Evolutionary conservation across 2,888 invertebrate species (phyloP), one percentile per base, ranked within the genome.

Genomic region (Lithosia quadra): DNA sequence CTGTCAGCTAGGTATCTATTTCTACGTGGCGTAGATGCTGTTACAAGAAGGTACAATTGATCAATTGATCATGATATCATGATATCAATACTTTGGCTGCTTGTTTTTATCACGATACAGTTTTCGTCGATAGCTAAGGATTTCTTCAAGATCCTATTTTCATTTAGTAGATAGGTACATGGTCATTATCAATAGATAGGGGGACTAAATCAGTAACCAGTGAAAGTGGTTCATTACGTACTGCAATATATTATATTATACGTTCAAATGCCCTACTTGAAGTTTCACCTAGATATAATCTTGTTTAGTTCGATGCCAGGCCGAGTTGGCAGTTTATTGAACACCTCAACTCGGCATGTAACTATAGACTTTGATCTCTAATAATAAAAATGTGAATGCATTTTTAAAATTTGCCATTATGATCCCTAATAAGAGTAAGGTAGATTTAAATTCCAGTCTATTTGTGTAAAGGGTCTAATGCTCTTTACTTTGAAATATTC

Each of bases 271-370:
- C 86, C 87, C 87, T 88, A 84, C 80, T 84, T 84, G 82, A 85
- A 89, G 89, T 93, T 92, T 92, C 91, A 89, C 91, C 82, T 78
- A 83, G 90, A 90, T 88, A 82, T 63, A 84, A 91, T 91, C 90
- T 86, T 80, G 86, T 87, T 86, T 76, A 82, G 85, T 86, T 86
- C 79, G 82, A 70, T 64, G 91, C 89, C 89, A 90, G 88, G 78
- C 79, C 86, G 79, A 85, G 84, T 89, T 91, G 91, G 88, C 89
- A 90, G 86, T 90, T 88, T 86, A 86, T 86, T 84, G 78, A 75
- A 84, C 80, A 80, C 79, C 72, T 74, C 71, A 65, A 75, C 75
- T 80, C 76, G 75, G 58, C 55, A 63, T 56, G 75, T 78, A 85
- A 84, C 80, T 83, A 77, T 87, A 82, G 87, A 88, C 88, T 91